These are phyloP conservation scores for Calephelis nemesis DNA, from an alignment of 1,140 invertebrate genomes.

Conservation along the genomic window DNA sequence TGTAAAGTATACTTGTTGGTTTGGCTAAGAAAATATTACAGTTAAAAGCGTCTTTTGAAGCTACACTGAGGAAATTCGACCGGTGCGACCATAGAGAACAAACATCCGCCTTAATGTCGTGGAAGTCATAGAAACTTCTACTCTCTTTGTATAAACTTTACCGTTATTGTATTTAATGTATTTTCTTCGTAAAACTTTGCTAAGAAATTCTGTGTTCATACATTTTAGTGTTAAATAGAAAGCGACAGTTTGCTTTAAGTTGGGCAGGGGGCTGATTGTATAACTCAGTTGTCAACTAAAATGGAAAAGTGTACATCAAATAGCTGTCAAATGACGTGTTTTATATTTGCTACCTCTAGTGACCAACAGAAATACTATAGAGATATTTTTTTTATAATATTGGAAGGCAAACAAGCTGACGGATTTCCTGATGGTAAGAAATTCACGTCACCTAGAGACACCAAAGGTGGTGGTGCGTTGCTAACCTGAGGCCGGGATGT, in stretches of 20 bases:
- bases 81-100: constrained; percentile 16
- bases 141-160: constrained; percentile 15
- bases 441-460: too few species aligned
- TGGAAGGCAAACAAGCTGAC: too few species aligned
- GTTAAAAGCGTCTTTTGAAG: constrained; percentile 18
- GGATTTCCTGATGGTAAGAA: too few species aligned
- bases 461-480: too few species aligned
- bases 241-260: background rate
- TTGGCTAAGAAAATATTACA: constrained; percentile 16
- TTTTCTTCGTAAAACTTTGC: constrained; percentile 15
- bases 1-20: constrained; percentile 1
- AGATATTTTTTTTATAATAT: too few species aligned
- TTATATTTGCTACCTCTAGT: too few species aligned
- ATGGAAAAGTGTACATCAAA: too few species aligned
- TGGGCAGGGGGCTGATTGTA: too few species aligned
- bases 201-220: constrained; percentile 10
- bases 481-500: too few species aligned
- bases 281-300: too few species aligned
- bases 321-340: too few species aligned
- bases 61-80: background rate
- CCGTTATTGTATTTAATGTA: constrained; percentile 19
- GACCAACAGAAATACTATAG: too few species aligned
- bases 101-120: constrained; percentile 16
- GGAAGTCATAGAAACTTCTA: constrained; percentile 10
- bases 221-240: background rate